Percentiles rank a stretch among this genome's conserved stretches.
Conservation (phyloP, 1,140 invertebrate genomes). For the Neodiprion fabricii region DNA sequence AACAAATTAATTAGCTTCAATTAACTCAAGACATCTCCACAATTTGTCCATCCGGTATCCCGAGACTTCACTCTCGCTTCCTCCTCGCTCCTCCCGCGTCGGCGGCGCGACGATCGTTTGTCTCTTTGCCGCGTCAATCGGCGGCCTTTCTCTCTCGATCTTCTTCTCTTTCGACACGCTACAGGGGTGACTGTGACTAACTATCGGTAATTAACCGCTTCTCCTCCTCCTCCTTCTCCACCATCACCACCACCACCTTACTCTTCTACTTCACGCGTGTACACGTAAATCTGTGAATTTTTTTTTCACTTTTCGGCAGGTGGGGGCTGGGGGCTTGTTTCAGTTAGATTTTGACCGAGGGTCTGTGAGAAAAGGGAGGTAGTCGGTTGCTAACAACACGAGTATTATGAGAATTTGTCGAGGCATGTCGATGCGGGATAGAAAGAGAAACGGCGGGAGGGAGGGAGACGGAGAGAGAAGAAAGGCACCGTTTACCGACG, state of each 20-base stretch:
- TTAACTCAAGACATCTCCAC: slow-evolving; percentile 45
- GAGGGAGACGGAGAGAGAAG: neutral
- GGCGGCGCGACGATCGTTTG: neutral
- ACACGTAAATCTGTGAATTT: neutral
- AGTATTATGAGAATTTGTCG: no score
- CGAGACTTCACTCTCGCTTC: slow-evolving; percentile 25
- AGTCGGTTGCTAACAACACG: no score
- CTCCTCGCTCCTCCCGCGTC: slow-evolving; percentile 28
- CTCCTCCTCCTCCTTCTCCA: no score
- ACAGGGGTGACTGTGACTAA: no score
- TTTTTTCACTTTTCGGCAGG: neutral
- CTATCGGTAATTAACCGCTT: no score
- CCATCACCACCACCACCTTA: no score
- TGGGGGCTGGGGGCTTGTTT: no score
- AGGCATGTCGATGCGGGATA: no score
- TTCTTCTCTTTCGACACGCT: neutral
- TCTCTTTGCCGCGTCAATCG: slow-evolving; percentile 10
- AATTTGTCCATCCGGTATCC: slow-evolving; percentile 51
- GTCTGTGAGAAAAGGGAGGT: no score
- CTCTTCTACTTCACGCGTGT: no score
- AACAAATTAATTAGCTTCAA: slow-evolving; percentile 52
- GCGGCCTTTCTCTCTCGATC: neutral
- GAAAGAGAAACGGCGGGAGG: neutral
- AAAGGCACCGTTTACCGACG: neutral
- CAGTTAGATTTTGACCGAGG: no score